Base-by-base conservation (phyloP, 2,797 vertebrate genomes). In the Labroides dimidiatus region DNA sequence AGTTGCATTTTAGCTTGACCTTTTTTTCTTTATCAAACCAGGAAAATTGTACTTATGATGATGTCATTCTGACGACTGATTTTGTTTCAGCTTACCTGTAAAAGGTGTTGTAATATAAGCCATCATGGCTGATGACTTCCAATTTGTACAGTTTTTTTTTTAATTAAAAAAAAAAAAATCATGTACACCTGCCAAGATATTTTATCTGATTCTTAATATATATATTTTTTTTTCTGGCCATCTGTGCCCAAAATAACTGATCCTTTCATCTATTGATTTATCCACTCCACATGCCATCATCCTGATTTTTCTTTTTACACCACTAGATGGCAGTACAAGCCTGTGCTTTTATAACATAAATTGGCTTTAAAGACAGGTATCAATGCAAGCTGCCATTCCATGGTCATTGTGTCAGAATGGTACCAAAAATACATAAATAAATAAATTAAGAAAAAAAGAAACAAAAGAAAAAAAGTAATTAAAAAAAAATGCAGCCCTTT, bases 241-340 rank as follows among this genome's bases (percentile, higher is more conserved):
- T 62, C 36, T 30, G 43, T 67, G n/a, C 27, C 57, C 47, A 37
- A 72, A 64, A 36, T 16, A 59, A 47, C 12, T 23, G 20, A 37
- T 60, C 20, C 24, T 42, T 60, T 42, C 30, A 44, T 37, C 6
- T 13, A 27, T 19, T 15, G 19, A 49, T 60, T 12, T 20, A 27
- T 64, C 37, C 19, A 41, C 21, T 10, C 20, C 52, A 63, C 47
- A 10, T 13, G 42, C n/a, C 36, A 48, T 43, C 1, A 20, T 6
- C 27, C n/a, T 27, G 10, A 1, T 67, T 59, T 67, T 61, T 15
- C 53, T 47, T 17, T 42, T 1, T 12, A 21, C 0, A 47, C 82
- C 94, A 91, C 86, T 83, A 93, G 94, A 91, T 93, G 94, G 90
- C 94, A 90, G 81, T 91, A 83, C 60, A 92, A 45, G 76, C 61